Evolutionary conservation across 2,888 invertebrate species (phyloP).

Genomic region (Oasisia sp.): DNA sequence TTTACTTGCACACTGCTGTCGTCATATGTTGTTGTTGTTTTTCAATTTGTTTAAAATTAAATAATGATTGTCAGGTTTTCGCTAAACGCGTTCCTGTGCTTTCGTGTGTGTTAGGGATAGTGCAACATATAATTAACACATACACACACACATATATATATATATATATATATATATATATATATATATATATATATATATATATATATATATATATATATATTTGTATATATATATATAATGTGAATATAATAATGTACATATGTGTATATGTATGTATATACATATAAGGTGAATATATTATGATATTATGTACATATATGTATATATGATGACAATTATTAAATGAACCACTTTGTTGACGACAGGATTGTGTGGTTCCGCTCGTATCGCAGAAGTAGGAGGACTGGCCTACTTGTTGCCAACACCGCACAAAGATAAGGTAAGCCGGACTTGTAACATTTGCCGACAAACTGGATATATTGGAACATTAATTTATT

Average conservation of each 20-base stretch:
- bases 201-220: no score
- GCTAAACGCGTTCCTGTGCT: background rate
- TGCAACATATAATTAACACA: background rate
- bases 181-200: no score
- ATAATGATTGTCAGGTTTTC: background rate
- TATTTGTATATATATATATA: no score
- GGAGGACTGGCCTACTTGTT: slow-evolving; percentile 86
- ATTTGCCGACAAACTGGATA: background rate
- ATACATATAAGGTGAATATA: no score
- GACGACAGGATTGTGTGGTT: slow-evolving; percentile 59
- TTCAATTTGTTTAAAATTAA: background rate
- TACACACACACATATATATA: no score
- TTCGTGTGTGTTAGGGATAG: background rate
- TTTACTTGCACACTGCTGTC: no score
- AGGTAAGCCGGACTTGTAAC: slow-evolving; percentile 69
- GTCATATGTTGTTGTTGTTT: no score
- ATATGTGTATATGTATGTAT: no score
- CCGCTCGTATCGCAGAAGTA: slow-evolving; percentile 75
- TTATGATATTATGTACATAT: background rate
- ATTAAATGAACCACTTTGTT: background rate
- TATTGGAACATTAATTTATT: background rate
- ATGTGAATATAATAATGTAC: no score
- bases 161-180: no score
- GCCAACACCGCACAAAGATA: slow-evolving; percentile 79
- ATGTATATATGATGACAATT: background rate